phyloP scores from a whole-genome alignment of 2,797 vertebrate species.

The Emys orbicularis region DNA sequence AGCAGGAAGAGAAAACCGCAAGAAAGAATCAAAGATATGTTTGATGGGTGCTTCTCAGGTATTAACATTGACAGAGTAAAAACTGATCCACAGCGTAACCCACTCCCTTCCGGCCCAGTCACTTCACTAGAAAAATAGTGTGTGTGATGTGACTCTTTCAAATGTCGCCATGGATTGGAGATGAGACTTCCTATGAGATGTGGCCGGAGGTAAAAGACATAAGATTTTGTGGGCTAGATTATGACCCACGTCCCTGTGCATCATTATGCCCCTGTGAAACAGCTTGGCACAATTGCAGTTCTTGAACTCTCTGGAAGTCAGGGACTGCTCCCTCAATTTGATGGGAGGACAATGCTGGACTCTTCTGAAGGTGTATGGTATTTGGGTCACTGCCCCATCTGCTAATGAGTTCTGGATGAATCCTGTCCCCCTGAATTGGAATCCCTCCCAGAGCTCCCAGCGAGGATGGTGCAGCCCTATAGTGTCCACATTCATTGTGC shows the following conservation, averaged over 20 bases:
- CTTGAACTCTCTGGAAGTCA: slow-evolving; percentile 9
- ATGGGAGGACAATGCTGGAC: not conserved
- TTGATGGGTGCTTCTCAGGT: slow-evolving; percentile 24
- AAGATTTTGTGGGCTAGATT: not conserved
- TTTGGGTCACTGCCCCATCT: slow-evolving; percentile 17
- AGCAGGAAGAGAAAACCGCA: not conserved
- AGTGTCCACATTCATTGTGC: not conserved
- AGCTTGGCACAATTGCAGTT: not conserved
- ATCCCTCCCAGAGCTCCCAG: slow-evolving; percentile 1
- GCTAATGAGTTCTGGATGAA: slow-evolving; percentile 49
- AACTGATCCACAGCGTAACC: slow-evolving; percentile 40
- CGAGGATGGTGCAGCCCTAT: not conserved
- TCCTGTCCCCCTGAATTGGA: not conserved
- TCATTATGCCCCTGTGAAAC: not conserved
- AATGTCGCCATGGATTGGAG: not conserved
- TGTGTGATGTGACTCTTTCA: slow-evolving; percentile 12
- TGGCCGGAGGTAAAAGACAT: slow-evolving; percentile 20
- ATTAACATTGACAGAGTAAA: slow-evolving; percentile 19
- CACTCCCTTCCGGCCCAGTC: not conserved
- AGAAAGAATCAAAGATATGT: not conserved
- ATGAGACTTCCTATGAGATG: not conserved
- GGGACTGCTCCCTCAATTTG: not conserved
- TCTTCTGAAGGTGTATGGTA: slow-evolving; percentile 18
- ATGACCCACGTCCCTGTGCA: not conserved
- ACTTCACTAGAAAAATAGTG: not conserved